A percentile compares a stretch with the other conserved stretches of the same genome.
Conservation (phyloP, 2,888 invertebrate species). For the Actias luna region DNA sequence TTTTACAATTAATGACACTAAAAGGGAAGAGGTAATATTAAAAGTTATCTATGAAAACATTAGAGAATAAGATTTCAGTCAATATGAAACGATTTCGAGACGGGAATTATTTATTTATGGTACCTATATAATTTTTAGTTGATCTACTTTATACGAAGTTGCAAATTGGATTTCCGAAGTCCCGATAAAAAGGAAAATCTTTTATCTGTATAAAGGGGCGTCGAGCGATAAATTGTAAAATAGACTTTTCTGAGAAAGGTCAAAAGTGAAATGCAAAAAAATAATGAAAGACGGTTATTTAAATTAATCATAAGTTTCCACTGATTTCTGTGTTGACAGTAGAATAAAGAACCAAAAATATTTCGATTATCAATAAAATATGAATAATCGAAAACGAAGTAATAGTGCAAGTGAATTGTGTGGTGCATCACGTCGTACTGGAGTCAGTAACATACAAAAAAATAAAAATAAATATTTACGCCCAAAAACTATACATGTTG, state of each 20-base stretch:
- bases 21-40: slow-evolving; percentile 29
- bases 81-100: not conserved
- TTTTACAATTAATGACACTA: slow-evolving; percentile 19
- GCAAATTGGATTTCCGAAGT: not conserved
- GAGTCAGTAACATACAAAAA: no score
- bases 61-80: not conserved
- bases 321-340: no score
- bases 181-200: not conserved
- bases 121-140: not conserved
- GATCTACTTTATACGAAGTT: not conserved
- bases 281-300: no score
- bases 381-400: no score
- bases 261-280: not conserved
- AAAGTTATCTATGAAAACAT: slow-evolving; percentile 17
- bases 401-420: no score
- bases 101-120: not conserved
- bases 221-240: not conserved
- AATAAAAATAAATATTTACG: no score
- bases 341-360: no score
- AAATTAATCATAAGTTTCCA: no score
- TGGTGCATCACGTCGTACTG: no score
- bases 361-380: no score
- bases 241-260: not conserved
- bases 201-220: not conserved
- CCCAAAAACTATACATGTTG: no score